Evolutionary conservation across 2,113 vertebrate genomes (phyloP), one percentile per base, ranked within the genome.

Genomic region (Mungos mungo): DNA sequence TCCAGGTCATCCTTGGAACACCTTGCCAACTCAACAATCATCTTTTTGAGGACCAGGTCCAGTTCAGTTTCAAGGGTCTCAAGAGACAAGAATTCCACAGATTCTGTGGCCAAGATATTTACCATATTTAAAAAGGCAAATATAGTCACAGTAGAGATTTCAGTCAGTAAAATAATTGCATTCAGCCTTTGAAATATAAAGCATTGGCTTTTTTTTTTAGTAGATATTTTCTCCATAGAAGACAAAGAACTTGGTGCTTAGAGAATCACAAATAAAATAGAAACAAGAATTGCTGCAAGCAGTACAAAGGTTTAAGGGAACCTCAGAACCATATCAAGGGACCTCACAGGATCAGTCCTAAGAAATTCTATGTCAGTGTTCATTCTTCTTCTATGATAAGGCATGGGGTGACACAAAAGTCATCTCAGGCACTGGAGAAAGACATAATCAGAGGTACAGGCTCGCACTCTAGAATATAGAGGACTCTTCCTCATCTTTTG

Each of bases 41-140:
- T 80, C 87, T 69, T 85, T 90, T 66, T 84, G 93, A 98, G 85
- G 85, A 41, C 76, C 92, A 94, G 69, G 7, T 93, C 71, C 76
- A 95, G 76, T 92, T 93, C 89, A 95, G 38, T 87, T 83, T 95
- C 76, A 79, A 45, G 19, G 0, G 85, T 88, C 90, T 88, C 96
- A 69, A 81, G 96, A 96, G 95, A 89, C n/a, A 92, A 72, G 68
- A 97, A 98, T 97, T 97, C 90, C 81, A 94, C 77, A 87, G 71
- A 87, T 96, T 93, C 94, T 82, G 38, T 79, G 90, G 81, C 68
- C 52, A 81, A 94, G 96, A 93, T 88, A 90, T 88, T 98, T 92
- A 95, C 90, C 84, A 91, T 90, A 82, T 92, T 94, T 72, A 88
- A 96, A 96, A 52, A 95, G 88, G 92, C 5, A 95, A 97, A 33